Conservation (phyloP, 2,113 vertebrate genomes). For the Caracal caracal region DNA sequence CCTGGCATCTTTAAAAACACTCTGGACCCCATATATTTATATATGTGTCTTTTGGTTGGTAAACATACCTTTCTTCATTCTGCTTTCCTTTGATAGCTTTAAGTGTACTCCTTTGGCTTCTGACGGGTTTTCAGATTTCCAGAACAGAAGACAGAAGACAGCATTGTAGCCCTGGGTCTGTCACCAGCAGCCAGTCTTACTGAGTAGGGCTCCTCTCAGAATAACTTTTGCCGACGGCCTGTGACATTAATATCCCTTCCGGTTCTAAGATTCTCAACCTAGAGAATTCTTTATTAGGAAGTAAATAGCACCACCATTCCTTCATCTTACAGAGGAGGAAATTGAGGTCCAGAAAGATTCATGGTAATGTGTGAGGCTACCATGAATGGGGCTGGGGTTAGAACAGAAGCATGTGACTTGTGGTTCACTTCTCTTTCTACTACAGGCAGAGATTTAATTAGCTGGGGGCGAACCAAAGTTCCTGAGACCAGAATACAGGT, state of each 20-base stretch:
- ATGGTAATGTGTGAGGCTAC: not conserved
- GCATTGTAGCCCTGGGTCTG: not conserved
- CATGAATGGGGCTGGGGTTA: not conserved
- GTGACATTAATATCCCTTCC: not conserved
- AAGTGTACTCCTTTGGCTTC: not conserved
- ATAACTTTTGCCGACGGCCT: not conserved
- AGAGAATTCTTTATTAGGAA: not conserved
- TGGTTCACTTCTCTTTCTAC: not conserved
- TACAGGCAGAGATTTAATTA: not conserved
- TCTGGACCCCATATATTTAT: not conserved
- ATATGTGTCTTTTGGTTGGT: not conserved
- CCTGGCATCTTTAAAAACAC: not conserved
- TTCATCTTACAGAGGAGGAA: not conserved
- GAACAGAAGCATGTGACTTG: not conserved
- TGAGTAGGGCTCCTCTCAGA: not conserved
- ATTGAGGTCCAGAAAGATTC: not conserved
- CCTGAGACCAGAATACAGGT: not conserved
- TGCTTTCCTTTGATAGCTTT: not conserved
- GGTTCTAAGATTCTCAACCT: conserved; percentile 18
- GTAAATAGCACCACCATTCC: not conserved
- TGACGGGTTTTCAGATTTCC: not conserved
- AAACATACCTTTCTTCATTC: not conserved
- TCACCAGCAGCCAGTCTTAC: not conserved
- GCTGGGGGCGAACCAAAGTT: not conserved
- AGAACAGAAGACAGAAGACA: not conserved